phyloP scores from a whole-genome alignment of 2,113 vertebrate genomes.

The Neolamprologus tretocephalus region DNA sequence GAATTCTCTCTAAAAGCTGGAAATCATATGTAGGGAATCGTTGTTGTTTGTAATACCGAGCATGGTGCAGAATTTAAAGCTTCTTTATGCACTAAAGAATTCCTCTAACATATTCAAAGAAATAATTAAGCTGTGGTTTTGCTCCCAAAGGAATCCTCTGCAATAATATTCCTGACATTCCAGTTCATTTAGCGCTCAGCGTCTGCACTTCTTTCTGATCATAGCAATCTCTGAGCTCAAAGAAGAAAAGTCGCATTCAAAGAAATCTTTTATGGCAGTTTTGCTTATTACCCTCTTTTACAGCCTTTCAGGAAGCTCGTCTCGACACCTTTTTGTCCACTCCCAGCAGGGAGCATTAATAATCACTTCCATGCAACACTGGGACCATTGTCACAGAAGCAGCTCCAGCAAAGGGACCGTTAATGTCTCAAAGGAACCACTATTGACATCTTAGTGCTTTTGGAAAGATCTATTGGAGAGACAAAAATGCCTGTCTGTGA shows the following conservation, averaged over 20 bases:
- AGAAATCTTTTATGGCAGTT: slow-evolving; percentile 27
- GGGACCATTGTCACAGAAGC: slow-evolving; percentile 19
- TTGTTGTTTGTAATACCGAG: neutral
- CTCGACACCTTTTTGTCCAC: slow-evolving; percentile 6
- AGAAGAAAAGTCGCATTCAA: neutral
- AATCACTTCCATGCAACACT: slow-evolving; percentile 50
- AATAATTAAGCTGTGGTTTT: neutral
- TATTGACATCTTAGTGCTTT: slow-evolving; percentile 56
- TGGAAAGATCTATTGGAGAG: neutral
- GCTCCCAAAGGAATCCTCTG: neutral
- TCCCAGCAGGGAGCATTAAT: slow-evolving; percentile 45
- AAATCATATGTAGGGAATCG: neutral
- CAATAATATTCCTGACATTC: neutral
- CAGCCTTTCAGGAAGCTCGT: slow-evolving; percentile 14
- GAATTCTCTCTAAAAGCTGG: neutral
- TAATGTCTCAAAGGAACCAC: slow-evolving; percentile 49
- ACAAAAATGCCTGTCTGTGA: neutral
- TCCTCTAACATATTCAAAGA: neutral
- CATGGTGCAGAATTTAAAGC: neutral
- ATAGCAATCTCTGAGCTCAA: neutral
- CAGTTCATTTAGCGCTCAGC: neutral
- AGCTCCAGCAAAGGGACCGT: neutral
- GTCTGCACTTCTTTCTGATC: neutral
- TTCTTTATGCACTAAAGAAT: neutral
- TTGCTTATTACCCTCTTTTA: slow-evolving; percentile 41